phyloP scores from a whole-genome alignment of 2,888 invertebrate species.

The Rhagophthalmus giganteus region DNA sequence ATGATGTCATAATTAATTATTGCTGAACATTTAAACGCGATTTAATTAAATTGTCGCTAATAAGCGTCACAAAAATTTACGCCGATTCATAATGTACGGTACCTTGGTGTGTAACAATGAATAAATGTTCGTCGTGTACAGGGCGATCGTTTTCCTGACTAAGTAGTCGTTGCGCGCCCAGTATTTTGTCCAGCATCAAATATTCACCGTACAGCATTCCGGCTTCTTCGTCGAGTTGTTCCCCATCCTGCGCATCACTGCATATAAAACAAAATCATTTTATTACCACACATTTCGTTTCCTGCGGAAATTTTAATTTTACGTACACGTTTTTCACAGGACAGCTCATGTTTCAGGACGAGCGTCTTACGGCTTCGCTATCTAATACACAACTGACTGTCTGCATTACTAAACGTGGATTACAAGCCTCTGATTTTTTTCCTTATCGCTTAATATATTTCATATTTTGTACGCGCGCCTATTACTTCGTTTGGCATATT shows the following conservation, averaged over 20 bases:
- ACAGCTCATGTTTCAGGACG: constrained; percentile 43
- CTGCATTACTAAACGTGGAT: neutral
- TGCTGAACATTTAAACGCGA: too few species aligned
- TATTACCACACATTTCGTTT: neutral
- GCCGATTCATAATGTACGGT: too few species aligned
- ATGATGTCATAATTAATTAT: too few species aligned
- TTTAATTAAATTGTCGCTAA: too few species aligned
- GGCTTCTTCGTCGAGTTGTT: constrained; percentile 67
- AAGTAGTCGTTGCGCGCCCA: constrained; percentile 79
- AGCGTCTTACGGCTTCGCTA: constrained; percentile 37
- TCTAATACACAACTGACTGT: constrained; percentile 37
- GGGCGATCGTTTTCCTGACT: constrained; percentile 72
- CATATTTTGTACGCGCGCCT: too few species aligned
- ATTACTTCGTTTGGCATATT: too few species aligned
- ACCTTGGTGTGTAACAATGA: constrained; percentile 98
- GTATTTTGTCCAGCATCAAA: constrained; percentile 84
- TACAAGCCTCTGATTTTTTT: too few species aligned
- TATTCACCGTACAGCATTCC: constrained; percentile 92
- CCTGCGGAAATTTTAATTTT: constrained; percentile 3
- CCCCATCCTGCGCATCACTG: constrained; percentile 55
- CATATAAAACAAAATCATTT: constrained; percentile 7
- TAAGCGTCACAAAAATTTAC: too few species aligned
- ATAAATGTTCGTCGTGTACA: constrained; percentile 96
- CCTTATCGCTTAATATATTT: too few species aligned
- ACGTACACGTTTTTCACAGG: constrained; percentile 42